Percentiles rank a stretch among this genome's conserved stretches.
Conservation (phyloP, 2,888 invertebrate genomes). For the Coenonympha glycerion region DNA sequence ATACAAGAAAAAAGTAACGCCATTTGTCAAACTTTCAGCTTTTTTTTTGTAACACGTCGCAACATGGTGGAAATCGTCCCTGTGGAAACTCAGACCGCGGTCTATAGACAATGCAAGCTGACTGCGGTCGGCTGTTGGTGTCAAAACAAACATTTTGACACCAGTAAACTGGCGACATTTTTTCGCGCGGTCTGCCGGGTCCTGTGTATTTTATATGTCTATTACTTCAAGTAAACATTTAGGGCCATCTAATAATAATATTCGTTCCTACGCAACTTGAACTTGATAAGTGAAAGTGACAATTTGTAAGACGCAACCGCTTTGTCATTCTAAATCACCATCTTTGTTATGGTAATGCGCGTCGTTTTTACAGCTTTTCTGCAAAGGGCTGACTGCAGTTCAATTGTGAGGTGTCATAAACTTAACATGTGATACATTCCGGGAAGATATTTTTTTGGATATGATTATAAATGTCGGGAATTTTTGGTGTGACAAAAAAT, state of each 20-base stretch:
- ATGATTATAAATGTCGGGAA: not conserved
- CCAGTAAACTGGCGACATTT: no score
- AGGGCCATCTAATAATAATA: slow-evolving; percentile 32
- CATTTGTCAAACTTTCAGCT: no score
- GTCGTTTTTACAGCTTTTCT: slow-evolving; percentile 64
- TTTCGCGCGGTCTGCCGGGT: no score
- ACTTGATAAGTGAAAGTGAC: slow-evolving; percentile 65
- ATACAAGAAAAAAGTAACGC: no score
- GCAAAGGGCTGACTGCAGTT: slow-evolving; percentile 55
- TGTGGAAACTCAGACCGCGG: no score
- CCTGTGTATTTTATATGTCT: no score
- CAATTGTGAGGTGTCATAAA: slow-evolving; percentile 33
- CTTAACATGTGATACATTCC: slow-evolving; percentile 57
- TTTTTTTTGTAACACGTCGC: no score
- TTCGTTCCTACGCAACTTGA: slow-evolving; percentile 35
- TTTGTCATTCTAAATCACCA: slow-evolving; percentile 61
- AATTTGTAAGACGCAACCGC: slow-evolving; percentile 44
- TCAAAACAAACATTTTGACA: no score
- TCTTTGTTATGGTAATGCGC: slow-evolving; percentile 70
- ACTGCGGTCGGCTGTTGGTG: no score
- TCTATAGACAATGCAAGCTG: no score
- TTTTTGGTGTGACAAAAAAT: not conserved
- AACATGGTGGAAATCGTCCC: no score
- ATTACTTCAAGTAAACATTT: slow-evolving; percentile 46
- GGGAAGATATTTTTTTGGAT: slow-evolving; percentile 38